phyloP scores from a whole-genome alignment of 2,888 invertebrate species.

The Schizaphis graminum region DNA sequence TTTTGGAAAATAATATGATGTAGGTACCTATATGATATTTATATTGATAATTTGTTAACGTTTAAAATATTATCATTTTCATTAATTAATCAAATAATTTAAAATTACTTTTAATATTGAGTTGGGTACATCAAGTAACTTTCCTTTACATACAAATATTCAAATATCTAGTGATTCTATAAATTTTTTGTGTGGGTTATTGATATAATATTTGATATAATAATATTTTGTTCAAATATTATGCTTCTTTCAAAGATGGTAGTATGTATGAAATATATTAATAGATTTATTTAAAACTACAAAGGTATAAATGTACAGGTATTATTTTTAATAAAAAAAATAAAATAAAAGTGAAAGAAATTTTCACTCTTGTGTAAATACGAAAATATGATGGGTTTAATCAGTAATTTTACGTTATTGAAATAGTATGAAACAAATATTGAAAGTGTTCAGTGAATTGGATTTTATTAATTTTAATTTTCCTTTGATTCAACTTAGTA shows the following conservation, averaged over 20 bases:
- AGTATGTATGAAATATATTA: not conserved
- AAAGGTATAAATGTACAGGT: not conserved
- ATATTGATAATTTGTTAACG: not conserved
- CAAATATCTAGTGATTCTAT: not conserved
- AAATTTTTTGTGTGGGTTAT: not conserved
- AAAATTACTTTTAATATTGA: not conserved
- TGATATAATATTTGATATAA: not conserved
- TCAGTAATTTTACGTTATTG: not conserved
- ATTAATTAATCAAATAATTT: not conserved
- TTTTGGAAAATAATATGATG: not conserved
- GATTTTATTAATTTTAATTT: not conserved
- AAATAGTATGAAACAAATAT: not conserved
- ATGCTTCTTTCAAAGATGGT: not conserved
- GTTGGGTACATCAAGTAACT: not conserved
- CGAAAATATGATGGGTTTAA: not conserved
- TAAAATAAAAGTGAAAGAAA: constrained; percentile 1
- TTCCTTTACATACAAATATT: not conserved
- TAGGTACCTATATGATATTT: not conserved
- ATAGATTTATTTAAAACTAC: not conserved
- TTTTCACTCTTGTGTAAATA: not conserved
- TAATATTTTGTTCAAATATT: not conserved
- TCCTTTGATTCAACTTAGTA: not conserved
- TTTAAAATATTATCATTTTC: not conserved
- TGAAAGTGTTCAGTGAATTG: not conserved
- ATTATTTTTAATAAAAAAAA: not conserved